These are phyloP conservation scores for Euglossa dilemma DNA, from an alignment of 1,140 invertebrate genomes.

Conservation along the genomic window DNA sequence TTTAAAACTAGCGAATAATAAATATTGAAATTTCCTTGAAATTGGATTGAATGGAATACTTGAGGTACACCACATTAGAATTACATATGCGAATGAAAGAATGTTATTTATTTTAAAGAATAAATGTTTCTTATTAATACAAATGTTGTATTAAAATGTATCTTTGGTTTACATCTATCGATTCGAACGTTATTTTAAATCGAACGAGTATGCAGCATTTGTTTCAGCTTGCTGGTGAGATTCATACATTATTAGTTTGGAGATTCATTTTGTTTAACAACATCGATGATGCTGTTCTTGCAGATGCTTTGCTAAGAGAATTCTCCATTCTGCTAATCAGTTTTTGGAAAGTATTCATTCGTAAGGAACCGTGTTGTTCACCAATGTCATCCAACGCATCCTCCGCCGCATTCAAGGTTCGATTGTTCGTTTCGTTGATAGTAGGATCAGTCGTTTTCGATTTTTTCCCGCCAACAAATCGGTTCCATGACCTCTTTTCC, in stretches of 20 bases:
- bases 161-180: slow-evolving; percentile 4
- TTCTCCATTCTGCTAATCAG: slow-evolving; percentile 77
- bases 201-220: no score
- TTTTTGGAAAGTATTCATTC: slow-evolving; percentile 76
- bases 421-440: slow-evolving; percentile 40
- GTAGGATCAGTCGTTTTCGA: slow-evolving; percentile 31
- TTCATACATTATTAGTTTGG: slow-evolving; percentile 20
- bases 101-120: slow-evolving; percentile 22
- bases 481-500: slow-evolving; percentile 72
- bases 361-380: slow-evolving; percentile 51
- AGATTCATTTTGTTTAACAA: slow-evolving; percentile 33
- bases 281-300: slow-evolving; percentile 16
- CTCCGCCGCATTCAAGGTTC: slow-evolving; percentile 41
- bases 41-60: neutral
- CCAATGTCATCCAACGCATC: slow-evolving; percentile 7
- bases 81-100: neutral
- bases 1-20: neutral
- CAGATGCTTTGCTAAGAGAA: slow-evolving; percentile 69
- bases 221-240: neutral
- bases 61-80: neutral
- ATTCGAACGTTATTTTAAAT: neutral
- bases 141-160: neutral
- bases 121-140: slow-evolving; percentile 25
- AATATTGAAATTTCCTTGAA: neutral
- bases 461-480: slow-evolving; percentile 68